Conservation (phyloP, 1,140 invertebrate species). For the Drosophila athabasca region DNA sequence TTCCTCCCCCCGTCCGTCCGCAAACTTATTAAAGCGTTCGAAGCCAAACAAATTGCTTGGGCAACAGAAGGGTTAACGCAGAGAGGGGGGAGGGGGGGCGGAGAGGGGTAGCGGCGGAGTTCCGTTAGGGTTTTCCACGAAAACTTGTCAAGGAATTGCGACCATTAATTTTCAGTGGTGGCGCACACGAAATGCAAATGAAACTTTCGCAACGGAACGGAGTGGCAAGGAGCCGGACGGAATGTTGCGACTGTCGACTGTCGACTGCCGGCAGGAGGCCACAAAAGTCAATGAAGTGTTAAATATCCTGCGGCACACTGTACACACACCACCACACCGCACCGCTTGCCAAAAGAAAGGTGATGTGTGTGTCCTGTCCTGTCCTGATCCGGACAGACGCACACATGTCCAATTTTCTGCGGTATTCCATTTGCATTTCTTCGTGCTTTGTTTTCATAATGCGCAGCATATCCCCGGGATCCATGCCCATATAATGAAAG, state of each 20-base stretch:
- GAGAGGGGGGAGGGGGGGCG: background rate
- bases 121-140: slow-evolving; percentile 5
- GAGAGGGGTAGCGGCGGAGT: too few species aligned
- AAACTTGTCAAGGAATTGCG: slow-evolving; percentile 49
- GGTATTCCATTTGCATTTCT: slow-evolving; percentile 66
- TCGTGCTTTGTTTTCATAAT: slow-evolving; percentile 65
- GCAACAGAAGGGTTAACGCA: background rate
- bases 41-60: slow-evolving; percentile 56
- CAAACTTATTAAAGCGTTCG: slow-evolving; percentile 61
- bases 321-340: slow-evolving; percentile 1
- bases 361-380: slow-evolving; percentile 6
- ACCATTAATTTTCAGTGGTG: slow-evolving; percentile 52
- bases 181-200: slow-evolving; percentile 56
- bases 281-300: slow-evolving; percentile 79
- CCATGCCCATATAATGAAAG: slow-evolving; percentile 64
- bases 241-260: slow-evolving; percentile 28
- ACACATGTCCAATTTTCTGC: slow-evolving; percentile 42
- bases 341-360: slow-evolving; percentile 14
- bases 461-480: slow-evolving; percentile 19
- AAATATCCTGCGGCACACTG: slow-evolving; percentile 66
- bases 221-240: background rate
- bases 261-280: slow-evolving; percentile 28
- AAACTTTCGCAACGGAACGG: slow-evolving; percentile 33
- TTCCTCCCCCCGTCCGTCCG: too few species aligned
- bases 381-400: too few species aligned